A percentile compares a stretch with the other conserved stretches of the same genome.
Conservation (phyloP, 2,888 invertebrate genomes). For the Caprella mutica region DNA sequence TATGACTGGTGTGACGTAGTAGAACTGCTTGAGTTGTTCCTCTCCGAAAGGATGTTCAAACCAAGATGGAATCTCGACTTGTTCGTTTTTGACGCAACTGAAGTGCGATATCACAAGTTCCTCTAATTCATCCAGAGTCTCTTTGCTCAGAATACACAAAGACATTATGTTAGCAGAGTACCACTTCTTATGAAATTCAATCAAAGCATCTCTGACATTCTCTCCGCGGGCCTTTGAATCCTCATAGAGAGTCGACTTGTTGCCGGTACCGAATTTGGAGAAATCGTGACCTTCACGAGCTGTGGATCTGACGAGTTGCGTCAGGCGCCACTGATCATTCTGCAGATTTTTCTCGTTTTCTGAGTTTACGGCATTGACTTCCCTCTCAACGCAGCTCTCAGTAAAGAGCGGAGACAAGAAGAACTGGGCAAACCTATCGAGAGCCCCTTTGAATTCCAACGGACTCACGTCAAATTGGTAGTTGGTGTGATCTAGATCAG, state of each 20-base stretch:
- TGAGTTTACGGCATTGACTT: slow-evolving; percentile 89
- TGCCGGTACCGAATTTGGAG: slow-evolving; percentile 87
- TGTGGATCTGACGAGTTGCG: slow-evolving; percentile 76
- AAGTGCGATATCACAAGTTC: slow-evolving; percentile 66
- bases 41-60: slow-evolving; percentile 67
- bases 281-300: slow-evolving; percentile 68
- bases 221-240: slow-evolving; percentile 31
- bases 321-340: slow-evolving; percentile 76
- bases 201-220: slow-evolving; percentile 62
- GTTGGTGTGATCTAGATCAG: slow-evolving; percentile 78
- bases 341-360: slow-evolving; percentile 91
- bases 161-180: slow-evolving; percentile 95
- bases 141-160: slow-evolving; percentile 77
- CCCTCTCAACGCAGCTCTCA: slow-evolving; percentile 77
- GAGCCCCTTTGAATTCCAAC: slow-evolving; percentile 59
- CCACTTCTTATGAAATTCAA: slow-evolving; percentile 79
- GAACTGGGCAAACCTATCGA: slow-evolving; percentile 94
- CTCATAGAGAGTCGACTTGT: slow-evolving; percentile 23
- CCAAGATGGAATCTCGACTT: slow-evolving; percentile 62
- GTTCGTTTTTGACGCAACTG: slow-evolving; percentile 61
- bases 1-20: slow-evolving; percentile 76
- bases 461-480: slow-evolving; percentile 89
- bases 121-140: slow-evolving; percentile 76
- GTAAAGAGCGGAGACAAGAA: slow-evolving; percentile 88
- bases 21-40: slow-evolving; percentile 57